Base-by-base conservation (phyloP, 2,797 vertebrate genomes). In the Megalops cyprinoides region DNA sequence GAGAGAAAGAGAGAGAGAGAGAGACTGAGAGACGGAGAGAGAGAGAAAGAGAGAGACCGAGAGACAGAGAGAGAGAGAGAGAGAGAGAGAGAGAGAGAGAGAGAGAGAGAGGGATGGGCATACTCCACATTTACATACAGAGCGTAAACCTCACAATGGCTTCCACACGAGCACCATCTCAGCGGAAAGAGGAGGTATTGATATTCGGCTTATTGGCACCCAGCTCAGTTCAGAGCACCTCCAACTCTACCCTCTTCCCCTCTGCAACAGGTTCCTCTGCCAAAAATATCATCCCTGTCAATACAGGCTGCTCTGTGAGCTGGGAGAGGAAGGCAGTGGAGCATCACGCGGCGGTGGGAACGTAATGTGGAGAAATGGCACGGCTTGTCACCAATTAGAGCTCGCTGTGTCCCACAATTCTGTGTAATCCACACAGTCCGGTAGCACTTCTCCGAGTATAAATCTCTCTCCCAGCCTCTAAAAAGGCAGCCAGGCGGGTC, bases 351-450 rank as follows among this genome's bases (percentile, higher is more conserved):
- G 69, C 58, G 53, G 20, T 25, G 74, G 79, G 44, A 34, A 46
- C 44, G 23, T 55, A 44, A 31, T 28, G 51, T 48, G 39, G 73
- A 74, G 39, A 9, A 42, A 48, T 42, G 69, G 34, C 53, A 7
- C 79, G 74, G 53, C 69, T 31, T 74, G 39, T 44, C 34, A 53
- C 37, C 78, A 79, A 73, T 74, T 71, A 74, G 49, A 51, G 10
- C 79, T 9, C 25, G 0, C 69, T 15, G 79, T 31, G 55, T 58
- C 53, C 69, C 4, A 51, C 73, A 74, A 80, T 74, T 71, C 79
- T 39, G 53, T 80, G 69, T 74, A 80, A 80, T 77, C 76, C 76
- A 77, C 39, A 42, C 58, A 77, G 62, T 77, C 76, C 53, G 62
- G 37, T 56, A 28, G 42, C 51, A 44, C 28, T 77, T 44, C 31